Percentiles rank a stretch among this genome's conserved stretches.
Conservation (phyloP, 2,113 vertebrate species). For the Petrocephalus zakoni region DNA sequence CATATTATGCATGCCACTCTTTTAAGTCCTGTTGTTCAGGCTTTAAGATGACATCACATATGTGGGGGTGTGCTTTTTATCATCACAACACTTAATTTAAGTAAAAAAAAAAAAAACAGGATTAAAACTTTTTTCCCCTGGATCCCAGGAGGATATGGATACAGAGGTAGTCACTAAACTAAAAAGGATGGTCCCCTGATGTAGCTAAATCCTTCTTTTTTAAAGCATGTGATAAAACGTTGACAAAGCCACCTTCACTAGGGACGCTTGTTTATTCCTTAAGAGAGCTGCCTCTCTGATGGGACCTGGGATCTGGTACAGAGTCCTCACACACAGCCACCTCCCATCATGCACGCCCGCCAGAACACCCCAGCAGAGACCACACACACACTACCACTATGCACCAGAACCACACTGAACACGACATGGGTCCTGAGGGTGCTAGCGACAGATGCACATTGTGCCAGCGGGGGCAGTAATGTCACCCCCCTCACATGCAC, state of each 20-base stretch:
- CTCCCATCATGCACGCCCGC: not conserved
- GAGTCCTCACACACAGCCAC: conserved; percentile 11
- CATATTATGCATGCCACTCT: not conserved
- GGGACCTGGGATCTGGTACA: not conserved
- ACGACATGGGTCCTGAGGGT: not conserved
- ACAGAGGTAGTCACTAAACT: conserved; percentile 54
- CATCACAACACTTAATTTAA: not conserved
- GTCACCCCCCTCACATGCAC: not conserved
- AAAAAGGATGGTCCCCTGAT: conserved; percentile 57
- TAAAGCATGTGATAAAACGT: conserved; percentile 54
- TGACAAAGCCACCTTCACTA: conserved; percentile 43
- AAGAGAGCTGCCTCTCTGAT: conserved; percentile 22
- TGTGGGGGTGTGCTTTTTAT: not conserved
- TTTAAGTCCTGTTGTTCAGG: not conserved
- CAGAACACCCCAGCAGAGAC: not conserved
- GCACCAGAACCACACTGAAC: not conserved
- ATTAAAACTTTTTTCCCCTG: not conserved
- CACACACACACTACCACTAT: not conserved
- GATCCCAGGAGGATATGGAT: conserved; percentile 51
- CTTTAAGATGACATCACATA: not conserved
- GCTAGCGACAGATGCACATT: not conserved
- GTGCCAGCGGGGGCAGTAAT: not conserved
- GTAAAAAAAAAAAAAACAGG: not conserved
- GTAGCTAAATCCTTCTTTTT: conserved; percentile 51
- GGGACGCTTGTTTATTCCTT: conserved; percentile 30